These are phyloP conservation scores for Mercenaria mercenaria DNA, from an alignment of 1,140 invertebrate genomes.

Conservation along the genomic window DNA sequence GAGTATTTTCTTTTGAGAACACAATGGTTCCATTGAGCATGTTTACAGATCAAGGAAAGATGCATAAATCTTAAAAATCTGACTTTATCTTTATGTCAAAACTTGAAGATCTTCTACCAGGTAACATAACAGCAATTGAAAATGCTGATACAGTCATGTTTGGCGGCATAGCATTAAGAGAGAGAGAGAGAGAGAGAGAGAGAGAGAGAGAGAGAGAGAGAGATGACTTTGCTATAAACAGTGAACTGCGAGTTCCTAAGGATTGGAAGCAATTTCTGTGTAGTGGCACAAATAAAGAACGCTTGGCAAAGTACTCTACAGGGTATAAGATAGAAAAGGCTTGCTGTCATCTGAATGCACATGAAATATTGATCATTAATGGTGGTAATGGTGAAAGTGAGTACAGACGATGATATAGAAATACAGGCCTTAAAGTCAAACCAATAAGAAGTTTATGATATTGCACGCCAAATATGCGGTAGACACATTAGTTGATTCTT, in stretches of 20 bases:
- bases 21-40: slow-evolving; percentile 8
- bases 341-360: background rate
- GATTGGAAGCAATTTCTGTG: slow-evolving; percentile 21
- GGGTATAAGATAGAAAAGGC: background rate
- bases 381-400: background rate
- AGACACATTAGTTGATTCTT: no score
- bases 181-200: background rate
- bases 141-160: background rate
- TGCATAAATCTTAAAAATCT: background rate
- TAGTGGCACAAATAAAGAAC: slow-evolving; percentile 5
- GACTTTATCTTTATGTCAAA: slow-evolving; percentile 43
- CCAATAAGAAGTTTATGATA: slow-evolving; percentile 11
- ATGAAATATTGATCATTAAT: background rate
- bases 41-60: slow-evolving; percentile 4
- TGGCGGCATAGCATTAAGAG: background rate
- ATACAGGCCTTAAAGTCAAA: background rate
- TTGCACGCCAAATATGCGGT: background rate
- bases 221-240: background rate
- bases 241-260: slow-evolving; percentile 6
- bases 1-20: slow-evolving; percentile 38
- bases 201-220: background rate
- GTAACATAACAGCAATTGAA: background rate
- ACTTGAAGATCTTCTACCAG: background rate
- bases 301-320: background rate
- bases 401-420: background rate